These are phyloP conservation scores for Aphidoletes aphidimyza DNA, from an alignment of 2,888 invertebrate species.

Conservation along the genomic window DNA sequence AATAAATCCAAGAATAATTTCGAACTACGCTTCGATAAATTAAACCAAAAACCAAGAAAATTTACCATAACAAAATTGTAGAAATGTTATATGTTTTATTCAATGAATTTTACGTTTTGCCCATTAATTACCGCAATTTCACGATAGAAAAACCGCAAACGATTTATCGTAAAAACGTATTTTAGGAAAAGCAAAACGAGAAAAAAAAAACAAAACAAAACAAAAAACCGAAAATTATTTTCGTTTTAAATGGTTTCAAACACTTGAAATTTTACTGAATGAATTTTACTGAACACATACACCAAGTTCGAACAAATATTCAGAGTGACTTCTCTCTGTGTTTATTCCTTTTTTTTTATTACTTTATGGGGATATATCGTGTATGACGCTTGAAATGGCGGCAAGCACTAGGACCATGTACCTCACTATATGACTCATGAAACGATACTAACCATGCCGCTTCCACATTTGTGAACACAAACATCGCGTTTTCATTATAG, in stretches of 20 bases:
- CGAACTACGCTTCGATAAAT: too few species aligned
- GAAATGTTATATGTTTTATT: neutral
- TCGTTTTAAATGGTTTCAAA: too few species aligned
- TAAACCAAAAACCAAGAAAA: too few species aligned
- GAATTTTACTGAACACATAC: too few species aligned
- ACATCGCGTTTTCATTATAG: slow-evolving; percentile 27
- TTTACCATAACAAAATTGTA: too few species aligned
- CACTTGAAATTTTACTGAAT: too few species aligned
- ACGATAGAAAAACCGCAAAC: neutral
- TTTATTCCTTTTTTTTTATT: neutral
- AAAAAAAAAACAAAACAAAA: too few species aligned
- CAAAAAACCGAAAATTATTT: too few species aligned
- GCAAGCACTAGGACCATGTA: slow-evolving; percentile 3
- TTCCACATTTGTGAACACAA: slow-evolving; percentile 33
- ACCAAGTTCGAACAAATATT: neutral
- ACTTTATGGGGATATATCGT: neutral
- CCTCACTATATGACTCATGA: slow-evolving; percentile 38
- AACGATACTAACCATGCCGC: slow-evolving; percentile 51
- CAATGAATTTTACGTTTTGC: neutral
- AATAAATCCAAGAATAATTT: too few species aligned
- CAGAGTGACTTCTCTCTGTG: neutral
- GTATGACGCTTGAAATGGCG: slow-evolving; percentile 27
- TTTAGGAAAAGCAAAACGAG: too few species aligned
- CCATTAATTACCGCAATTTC: too few species aligned
- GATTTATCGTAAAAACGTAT: neutral